These are phyloP conservation scores for Periparus ater DNA, from an alignment of 2,797 vertebrate genomes.

Conservation along the genomic window DNA sequence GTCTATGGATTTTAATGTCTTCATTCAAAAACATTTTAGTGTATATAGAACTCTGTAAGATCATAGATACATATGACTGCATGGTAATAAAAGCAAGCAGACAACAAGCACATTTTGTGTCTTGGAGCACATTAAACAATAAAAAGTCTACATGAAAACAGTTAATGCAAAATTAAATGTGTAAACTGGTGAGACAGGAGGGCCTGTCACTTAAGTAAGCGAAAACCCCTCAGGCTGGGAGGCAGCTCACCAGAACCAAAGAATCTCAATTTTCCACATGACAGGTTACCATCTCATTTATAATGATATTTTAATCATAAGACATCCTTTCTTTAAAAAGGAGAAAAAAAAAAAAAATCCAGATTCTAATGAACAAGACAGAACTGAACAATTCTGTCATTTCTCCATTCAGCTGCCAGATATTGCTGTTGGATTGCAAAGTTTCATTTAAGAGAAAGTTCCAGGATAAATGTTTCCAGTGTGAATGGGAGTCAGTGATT, in stretches of 20 bases:
- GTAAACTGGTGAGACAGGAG: constrained; percentile 18
- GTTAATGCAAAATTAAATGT: constrained; percentile 21
- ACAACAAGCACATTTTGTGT: neutral
- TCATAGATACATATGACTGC: neutral
- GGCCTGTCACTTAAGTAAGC: neutral
- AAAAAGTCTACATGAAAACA: constrained; percentile 7
- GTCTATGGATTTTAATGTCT: neutral
- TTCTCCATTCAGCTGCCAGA: constrained; percentile 5
- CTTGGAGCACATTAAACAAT: neutral
- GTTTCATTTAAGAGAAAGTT: constrained; percentile 48
- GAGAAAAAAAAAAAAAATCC: neutral
- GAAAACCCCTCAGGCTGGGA: constrained; percentile 18
- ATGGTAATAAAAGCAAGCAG: neutral
- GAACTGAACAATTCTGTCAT: neutral
- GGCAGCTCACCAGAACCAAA: constrained; percentile 38
- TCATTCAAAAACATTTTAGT: neutral
- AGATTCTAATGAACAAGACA: constrained; percentile 21
- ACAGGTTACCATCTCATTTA: constrained; percentile 49
- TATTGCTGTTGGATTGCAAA: constrained; percentile 30
- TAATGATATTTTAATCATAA: constrained; percentile 65
- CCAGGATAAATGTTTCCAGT: constrained; percentile 8
- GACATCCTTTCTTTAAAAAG: constrained; percentile 10
- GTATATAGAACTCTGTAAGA: neutral
- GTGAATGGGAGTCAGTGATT: constrained; percentile 1
- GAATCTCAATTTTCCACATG: constrained; percentile 56